phyloP scores from a whole-genome alignment of 2,113 vertebrate species.

The Orientallactaga bullata region DNA sequence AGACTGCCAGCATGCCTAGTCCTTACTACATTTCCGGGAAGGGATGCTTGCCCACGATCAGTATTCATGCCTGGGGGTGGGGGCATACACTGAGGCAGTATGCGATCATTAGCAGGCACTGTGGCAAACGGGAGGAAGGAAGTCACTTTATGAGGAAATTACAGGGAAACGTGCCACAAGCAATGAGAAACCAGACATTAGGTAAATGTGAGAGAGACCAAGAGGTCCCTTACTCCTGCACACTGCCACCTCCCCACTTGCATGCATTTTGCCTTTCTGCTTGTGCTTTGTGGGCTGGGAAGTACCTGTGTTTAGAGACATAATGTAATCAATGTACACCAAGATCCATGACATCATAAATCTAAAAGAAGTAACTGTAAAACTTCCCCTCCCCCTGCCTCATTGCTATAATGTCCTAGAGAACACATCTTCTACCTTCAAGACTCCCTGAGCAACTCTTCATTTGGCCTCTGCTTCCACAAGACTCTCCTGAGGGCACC shows the following conservation, averaged over 20 bases:
- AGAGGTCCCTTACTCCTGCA: too few relatives aligned
- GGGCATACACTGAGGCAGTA: neutral
- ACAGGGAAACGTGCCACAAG: neutral
- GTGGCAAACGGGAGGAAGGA: neutral
- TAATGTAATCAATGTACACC: neutral
- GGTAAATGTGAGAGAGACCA: neutral
- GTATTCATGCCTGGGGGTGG: neutral
- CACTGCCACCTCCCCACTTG: neutral
- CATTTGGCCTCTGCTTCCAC: conserved; percentile 39
- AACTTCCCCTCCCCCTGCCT: neutral
- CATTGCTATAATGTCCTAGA: neutral
- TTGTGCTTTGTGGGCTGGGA: neutral
- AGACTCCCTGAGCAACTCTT: neutral
- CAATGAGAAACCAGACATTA: neutral
- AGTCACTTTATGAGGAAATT: neutral
- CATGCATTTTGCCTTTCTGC: neutral
- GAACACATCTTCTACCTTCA: neutral
- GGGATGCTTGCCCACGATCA: neutral
- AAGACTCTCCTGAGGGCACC: conserved; percentile 6
- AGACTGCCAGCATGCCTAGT: too few relatives aligned
- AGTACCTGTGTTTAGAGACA: neutral
- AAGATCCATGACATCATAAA: neutral
- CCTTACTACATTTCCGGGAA: neutral
- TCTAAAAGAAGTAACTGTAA: neutral
- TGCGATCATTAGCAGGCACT: neutral